Conservation (phyloP, 2,113 vertebrate genomes). For the Chaenocephalus aceratus region DNA sequence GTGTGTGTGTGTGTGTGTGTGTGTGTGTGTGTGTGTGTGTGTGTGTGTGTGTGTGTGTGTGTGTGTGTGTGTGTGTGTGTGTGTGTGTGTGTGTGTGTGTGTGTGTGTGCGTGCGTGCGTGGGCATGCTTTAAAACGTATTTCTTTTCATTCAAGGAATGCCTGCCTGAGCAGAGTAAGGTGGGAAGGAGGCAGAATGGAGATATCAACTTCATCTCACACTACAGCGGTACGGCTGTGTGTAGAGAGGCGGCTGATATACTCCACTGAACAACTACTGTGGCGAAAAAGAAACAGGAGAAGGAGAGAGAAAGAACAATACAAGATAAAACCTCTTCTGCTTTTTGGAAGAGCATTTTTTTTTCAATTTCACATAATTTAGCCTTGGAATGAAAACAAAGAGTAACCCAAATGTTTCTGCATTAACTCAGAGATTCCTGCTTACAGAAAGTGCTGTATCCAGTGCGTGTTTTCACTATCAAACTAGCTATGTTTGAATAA, state of each 20-base stretch:
- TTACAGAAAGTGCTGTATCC: neutral
- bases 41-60: neutral
- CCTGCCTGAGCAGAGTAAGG: slow-evolving; percentile 38
- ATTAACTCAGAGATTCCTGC: neutral
- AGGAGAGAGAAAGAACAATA: slow-evolving; percentile 33
- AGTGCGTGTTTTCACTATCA: neutral
- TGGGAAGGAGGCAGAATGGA: slow-evolving; percentile 66
- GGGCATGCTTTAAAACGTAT: slow-evolving; percentile 17
- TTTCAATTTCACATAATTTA: slow-evolving; percentile 39
- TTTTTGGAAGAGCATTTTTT: slow-evolving; percentile 52
- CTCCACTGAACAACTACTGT: slow-evolving; percentile 69
- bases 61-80: neutral
- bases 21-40: neutral
- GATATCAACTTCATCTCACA: slow-evolving; percentile 75
- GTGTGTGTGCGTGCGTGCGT: no score
- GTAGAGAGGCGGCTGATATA: slow-evolving; percentile 62
- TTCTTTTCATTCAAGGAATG: slow-evolving; percentile 35
- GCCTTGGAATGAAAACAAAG: slow-evolving; percentile 37
- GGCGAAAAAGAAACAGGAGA: slow-evolving; percentile 34
- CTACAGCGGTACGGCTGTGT: slow-evolving; percentile 68
- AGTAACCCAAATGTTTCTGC: slow-evolving; percentile 11
- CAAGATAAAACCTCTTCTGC: slow-evolving; percentile 48
- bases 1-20: neutral
- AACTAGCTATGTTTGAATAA: neutral
- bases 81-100: neutral